A percentile compares a stretch with the other conserved stretches of the same genome.
Conservation (phyloP, 2,113 vertebrate species). For the Turnix velox region DNA sequence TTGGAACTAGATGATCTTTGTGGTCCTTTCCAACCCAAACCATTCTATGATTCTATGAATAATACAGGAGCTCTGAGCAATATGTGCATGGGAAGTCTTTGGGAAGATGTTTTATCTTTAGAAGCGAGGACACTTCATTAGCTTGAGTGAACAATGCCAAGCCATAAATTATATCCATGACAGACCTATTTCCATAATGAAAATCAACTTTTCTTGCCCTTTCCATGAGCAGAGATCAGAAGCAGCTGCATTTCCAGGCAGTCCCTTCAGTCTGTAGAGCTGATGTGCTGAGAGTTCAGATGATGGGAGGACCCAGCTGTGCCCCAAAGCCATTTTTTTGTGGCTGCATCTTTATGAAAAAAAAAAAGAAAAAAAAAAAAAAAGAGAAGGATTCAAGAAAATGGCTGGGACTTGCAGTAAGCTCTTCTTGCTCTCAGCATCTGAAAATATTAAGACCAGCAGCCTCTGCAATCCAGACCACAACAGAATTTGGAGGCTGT, state of each 20-base stretch:
- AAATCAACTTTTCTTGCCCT: background rate
- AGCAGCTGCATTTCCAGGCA: background rate
- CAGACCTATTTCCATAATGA: background rate
- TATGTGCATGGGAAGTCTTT: background rate
- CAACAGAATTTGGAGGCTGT: background rate
- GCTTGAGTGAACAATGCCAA: background rate
- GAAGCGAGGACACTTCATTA: constrained; percentile 19
- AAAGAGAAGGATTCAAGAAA: background rate
- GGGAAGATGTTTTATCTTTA: constrained; percentile 18
- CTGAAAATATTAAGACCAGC: background rate
- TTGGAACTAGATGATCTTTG: too few relatives aligned
- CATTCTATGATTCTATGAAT: too few relatives aligned
- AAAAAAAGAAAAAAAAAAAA: background rate
- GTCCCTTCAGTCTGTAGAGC: background rate
- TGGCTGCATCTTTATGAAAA: background rate
- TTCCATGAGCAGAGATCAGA: background rate
- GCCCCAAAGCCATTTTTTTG: background rate
- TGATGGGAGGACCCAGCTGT: background rate
- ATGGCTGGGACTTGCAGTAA: background rate
- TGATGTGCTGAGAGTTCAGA: background rate
- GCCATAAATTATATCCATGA: background rate
- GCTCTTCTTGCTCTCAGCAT: background rate
- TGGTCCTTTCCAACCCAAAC: too few relatives aligned
- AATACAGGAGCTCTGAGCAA: background rate
- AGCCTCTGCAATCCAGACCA: background rate